Percentiles rank a stretch among this genome's conserved stretches.
phyloP scores from a whole-genome alignment of 1,140 invertebrate genomes.

The Bilobella aurantiaca region DNA sequence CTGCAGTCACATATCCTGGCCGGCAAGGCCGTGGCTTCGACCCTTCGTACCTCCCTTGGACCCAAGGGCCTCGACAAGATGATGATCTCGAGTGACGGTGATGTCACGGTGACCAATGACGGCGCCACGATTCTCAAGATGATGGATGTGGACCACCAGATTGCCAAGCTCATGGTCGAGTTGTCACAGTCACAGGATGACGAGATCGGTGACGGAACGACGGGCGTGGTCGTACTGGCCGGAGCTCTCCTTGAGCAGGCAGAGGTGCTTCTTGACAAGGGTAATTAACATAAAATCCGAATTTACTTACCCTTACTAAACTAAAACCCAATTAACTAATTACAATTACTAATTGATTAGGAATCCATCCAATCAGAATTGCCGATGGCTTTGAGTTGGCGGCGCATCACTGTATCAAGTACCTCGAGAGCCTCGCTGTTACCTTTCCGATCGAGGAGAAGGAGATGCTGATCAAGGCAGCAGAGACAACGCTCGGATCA shows the following conservation, averaged over 20 bases:
- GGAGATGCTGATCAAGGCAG: conserved; percentile 83
- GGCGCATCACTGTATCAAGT: conserved; percentile 74
- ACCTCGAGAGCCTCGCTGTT: conserved; percentile 80
- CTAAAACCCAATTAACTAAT: conserved; percentile 5
- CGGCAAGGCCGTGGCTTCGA: conserved; percentile 77
- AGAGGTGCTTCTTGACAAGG: conserved; percentile 80
- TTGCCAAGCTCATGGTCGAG: conserved; percentile 96
- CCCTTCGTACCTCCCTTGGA: conserved; percentile 84
- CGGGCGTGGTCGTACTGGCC: conserved; percentile 87
- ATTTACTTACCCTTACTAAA: background rate
- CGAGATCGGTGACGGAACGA: conserved; percentile 99
- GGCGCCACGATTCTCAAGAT: conserved; percentile 97
- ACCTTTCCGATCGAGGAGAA: conserved; percentile 72
- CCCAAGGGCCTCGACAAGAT: conserved; percentile 95
- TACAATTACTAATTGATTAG: conserved; percentile 4
- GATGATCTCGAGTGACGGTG: conserved; percentile 94
- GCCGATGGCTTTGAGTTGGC: conserved; percentile 98
- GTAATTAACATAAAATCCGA: conserved; percentile 39
- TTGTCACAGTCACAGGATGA: conserved; percentile 97
- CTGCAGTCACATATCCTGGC: conserved; percentile 91
- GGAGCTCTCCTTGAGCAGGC: conserved; percentile 94
- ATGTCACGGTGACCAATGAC: conserved; percentile 97
- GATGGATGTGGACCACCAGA: conserved; percentile 99
- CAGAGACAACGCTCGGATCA: conserved; percentile 97
- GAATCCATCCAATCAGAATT: conserved; percentile 94